Base-by-base conservation (phyloP, 2,888 invertebrate species). In the Ommatoiulus sabulosus region DNA sequence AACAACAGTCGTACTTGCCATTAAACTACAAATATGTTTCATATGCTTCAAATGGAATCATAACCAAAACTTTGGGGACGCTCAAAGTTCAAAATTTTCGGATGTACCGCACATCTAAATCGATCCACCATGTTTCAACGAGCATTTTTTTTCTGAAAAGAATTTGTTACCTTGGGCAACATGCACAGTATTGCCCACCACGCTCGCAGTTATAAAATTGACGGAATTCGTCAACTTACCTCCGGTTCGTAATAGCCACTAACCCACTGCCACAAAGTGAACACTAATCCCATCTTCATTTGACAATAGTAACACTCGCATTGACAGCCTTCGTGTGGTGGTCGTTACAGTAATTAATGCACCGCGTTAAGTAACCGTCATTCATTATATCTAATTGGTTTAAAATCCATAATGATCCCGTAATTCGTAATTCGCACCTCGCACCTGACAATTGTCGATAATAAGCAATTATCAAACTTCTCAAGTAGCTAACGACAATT, bases 181-280 rank as follows among this genome's bases (percentile, higher is more conserved):
- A 20, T 8, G 44, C 44, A 43, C 43, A 43, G 43, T 7, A 85
- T 85, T 8, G 44, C 44, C 85, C 43, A 43, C 43, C 1, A 85
- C 43, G 35, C 10, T 43, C 43, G 1, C 20, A 43, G 20, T 44
- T 0, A 44, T 44, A 17, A 46, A 35, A 8, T n/a, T 85, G 44
- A 17, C 85, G 20, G 44, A 46, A 20, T 15, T 20, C n/a, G 7
- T 6, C 44, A 85, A 85, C 85, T 85, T 85, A 85, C 85, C 85
- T 85, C 85, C 10, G 85, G 72, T 72, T 72, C 72, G 24, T 24
- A 44, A 44, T 85, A 20, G 85, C 44, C 85, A 85, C 85, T 85
- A 85, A 85, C 85, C 85, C 85, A 85, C 85, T 85, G 85, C 85
- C 85, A 85, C 46, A 85, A 20, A n/a, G 85, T 46, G 85, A 44